Conservation (phyloP, 1,140 invertebrate species). For the Hypothenemus hampei region DNA sequence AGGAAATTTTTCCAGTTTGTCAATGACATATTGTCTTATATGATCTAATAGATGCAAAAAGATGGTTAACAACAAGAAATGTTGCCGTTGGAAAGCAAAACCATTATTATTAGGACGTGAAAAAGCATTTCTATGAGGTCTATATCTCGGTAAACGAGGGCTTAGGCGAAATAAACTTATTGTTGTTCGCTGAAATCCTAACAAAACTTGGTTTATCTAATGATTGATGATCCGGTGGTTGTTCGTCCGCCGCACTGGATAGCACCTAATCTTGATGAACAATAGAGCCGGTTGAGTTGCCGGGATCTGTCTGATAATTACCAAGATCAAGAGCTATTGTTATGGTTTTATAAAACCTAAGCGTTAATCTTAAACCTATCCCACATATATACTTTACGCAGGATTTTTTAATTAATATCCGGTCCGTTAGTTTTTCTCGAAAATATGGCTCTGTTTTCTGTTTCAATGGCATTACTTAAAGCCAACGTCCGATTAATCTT, state of each 20-base stretch:
- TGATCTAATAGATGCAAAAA: too few species aligned
- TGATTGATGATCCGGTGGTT: slow-evolving; percentile 32
- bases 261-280: slow-evolving; percentile 31
- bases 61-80: too few species aligned
- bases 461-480: too few species aligned
- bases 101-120: slow-evolving; percentile 6
- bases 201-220: slow-evolving; percentile 34
- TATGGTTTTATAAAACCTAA: slow-evolving; percentile 15
- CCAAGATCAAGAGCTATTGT: slow-evolving; percentile 27
- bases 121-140: slow-evolving; percentile 15
- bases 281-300: slow-evolving; percentile 28
- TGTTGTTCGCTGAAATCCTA: slow-evolving; percentile 29
- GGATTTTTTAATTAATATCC: background rate
- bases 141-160: slow-evolving; percentile 25
- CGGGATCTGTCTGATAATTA: slow-evolving; percentile 28
- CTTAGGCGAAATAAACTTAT: slow-evolving; percentile 29
- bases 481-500: too few species aligned
- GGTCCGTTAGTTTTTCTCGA: too few species aligned
- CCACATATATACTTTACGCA: too few species aligned
- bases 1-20: too few species aligned
- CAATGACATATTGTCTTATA: too few species aligned
- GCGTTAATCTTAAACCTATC: slow-evolving; percentile 1
- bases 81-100: too few species aligned
- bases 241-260: slow-evolving; percentile 21
- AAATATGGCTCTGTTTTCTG: too few species aligned